Evolutionary conservation across 2,113 vertebrate genomes (phyloP).

Genomic region (Mustelus asterias): DNA sequence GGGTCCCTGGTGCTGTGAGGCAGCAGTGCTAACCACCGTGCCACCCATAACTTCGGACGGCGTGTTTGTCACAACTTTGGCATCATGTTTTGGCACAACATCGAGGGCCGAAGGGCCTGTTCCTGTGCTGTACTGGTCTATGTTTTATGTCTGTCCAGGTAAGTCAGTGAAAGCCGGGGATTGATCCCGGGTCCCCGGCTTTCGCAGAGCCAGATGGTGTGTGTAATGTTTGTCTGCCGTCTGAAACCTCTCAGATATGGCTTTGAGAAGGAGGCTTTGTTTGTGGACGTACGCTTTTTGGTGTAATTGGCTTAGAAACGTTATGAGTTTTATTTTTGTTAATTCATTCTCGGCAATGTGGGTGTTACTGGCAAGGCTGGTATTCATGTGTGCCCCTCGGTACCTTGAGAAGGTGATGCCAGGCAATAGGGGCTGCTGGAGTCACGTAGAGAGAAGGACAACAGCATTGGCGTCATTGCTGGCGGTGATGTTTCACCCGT

Average conservation of each 20-base stretch:
- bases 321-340: not conserved
- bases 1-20: no score
- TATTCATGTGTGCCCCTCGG: not conserved
- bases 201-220: not conserved
- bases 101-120: no score
- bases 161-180: no score
- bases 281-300: not conserved
- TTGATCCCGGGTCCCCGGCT: not conserved
- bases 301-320: not conserved
- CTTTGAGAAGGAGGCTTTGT: not conserved
- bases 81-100: no score
- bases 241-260: not conserved
- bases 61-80: no score
- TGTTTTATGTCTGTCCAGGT: no score
- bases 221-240: not conserved
- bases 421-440: not conserved
- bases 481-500: not conserved
- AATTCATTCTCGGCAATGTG: not conserved
- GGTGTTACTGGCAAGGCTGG: no score
- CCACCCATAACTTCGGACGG: no score
- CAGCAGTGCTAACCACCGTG: no score
- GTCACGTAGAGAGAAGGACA: not conserved
- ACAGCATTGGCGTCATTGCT: not conserved
- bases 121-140: no score
- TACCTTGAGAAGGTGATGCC: not conserved